A percentile compares a stretch with the other conserved stretches of the same genome.
phyloP scores from a whole-genome alignment of 2,888 invertebrate species.

The Eudasyphora cyanicolor region DNA sequence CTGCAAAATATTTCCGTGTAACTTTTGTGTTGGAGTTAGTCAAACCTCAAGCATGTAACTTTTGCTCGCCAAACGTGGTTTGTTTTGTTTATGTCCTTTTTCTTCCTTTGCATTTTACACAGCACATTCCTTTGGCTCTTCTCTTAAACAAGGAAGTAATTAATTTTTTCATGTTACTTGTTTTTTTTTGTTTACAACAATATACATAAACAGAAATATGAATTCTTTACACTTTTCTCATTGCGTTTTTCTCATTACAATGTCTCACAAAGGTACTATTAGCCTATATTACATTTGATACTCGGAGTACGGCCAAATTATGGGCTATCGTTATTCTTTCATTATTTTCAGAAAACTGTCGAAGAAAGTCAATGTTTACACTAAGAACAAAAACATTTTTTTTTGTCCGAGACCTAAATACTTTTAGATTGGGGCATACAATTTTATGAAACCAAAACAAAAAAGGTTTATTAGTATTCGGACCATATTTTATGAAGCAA shows the following conservation, averaged over 20 bases:
- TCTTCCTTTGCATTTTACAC: background rate
- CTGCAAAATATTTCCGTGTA: background rate
- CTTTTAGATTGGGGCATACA: no score
- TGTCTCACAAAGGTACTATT: no score
- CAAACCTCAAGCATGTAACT: slow-evolving; percentile 36
- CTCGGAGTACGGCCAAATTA: no score
- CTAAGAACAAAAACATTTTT: no score
- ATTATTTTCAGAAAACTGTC: no score
- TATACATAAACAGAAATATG: background rate
- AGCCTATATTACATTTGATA: no score
- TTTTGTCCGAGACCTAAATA: no score
- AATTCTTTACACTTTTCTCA: background rate
- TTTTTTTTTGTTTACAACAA: background rate
- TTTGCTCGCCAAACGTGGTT: background rate
- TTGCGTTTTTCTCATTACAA: background rate
- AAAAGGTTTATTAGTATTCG: no score
- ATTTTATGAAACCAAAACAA: no score
- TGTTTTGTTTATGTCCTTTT: background rate
- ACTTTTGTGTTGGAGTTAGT: background rate
- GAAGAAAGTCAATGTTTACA: no score
- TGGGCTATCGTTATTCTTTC: no score
- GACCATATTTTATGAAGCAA: no score
- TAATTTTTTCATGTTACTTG: background rate
- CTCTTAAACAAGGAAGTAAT: background rate
- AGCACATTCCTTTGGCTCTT: background rate